Conservation (phyloP, 2,888 invertebrate genomes). For the Eutolmus rufibarbis region DNA sequence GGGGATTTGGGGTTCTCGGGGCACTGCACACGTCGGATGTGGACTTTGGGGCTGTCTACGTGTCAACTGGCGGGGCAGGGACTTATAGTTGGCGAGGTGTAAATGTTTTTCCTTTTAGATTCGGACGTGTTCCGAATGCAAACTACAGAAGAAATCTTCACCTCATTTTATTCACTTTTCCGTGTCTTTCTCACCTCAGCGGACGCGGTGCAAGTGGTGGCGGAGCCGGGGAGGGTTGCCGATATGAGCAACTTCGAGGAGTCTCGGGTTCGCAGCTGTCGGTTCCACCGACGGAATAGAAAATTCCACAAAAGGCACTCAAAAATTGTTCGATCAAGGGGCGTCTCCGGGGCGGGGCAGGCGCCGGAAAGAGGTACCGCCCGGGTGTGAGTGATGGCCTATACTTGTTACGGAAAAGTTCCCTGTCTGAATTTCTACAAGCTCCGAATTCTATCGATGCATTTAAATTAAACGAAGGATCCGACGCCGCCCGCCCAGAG, state of each 20-base stretch:
- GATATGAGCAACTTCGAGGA: background rate
- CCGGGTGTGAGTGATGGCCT: constrained; percentile 28
- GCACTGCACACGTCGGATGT: constrained; percentile 31
- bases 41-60: constrained; percentile 42
- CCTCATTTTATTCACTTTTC: constrained; percentile 47
- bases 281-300: background rate
- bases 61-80: constrained; percentile 43
- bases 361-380: background rate
- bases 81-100: constrained; percentile 45
- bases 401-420: constrained; percentile 29
- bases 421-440: background rate
- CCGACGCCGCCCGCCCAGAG: background rate
- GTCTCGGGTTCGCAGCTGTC: background rate
- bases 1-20: constrained; percentile 12
- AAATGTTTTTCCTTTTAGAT: constrained; percentile 48
- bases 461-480: constrained; percentile 32
- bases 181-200: constrained; percentile 20
- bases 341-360: background rate
- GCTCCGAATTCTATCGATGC: constrained; percentile 26
- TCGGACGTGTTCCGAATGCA: constrained; percentile 46
- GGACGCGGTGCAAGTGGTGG: background rate
- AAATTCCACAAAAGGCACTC: constrained; percentile 32
- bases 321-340: constrained; percentile 37
- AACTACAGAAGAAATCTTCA: constrained; percentile 40
- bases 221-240: background rate